Base-by-base conservation (phyloP, 2,797 vertebrate species). In the Pangasius krempfi region DNA sequence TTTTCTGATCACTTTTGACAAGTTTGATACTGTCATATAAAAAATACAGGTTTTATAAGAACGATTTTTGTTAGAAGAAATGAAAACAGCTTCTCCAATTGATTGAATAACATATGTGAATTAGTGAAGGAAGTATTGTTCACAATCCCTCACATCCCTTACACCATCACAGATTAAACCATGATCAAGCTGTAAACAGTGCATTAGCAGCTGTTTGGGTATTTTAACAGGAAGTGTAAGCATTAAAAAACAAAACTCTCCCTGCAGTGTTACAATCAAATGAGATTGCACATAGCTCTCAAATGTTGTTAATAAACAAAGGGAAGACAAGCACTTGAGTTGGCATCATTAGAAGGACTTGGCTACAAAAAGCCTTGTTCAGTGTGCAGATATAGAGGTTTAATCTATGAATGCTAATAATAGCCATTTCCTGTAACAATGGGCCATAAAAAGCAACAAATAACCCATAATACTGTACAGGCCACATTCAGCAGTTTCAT, bases 271-370 rank as follows among this genome's bases (percentile, higher is more conserved):
- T 62, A 44, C 54, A 82, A 82, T 82, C 33, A 82, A 83, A 47
- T n/a, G 25, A 64, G 13, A 47, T 64, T 83, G 58, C 58, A 83
- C 81, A 10, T n/a, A n/a, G 14, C 22, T 62, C 89, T 90, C 87
- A 92, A 93, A 93, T 93, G 94, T 94, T 92, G 93, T 92, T 92
- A 89, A 91, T 88, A 85, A 93, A 95, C 92, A 93, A 93, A 93
- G 92, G 92, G 80, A 91, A 72, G 91, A 89, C 91, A 93, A 92
- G 90, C 88, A 91, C 88, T 8, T 89, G 92, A 91, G 91, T 91
- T 94, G 94, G 94, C 94, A 92, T 75, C 50, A 75, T 92, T 73
- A 91, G 89, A 92, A 81, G 7, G 86, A 92, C 93, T 94, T 92
- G 93, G 94, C 94, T 93, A 93, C 92, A 87, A 84, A 90, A 76